Percentiles rank a stretch among this genome's conserved stretches.
phyloP scores from a whole-genome alignment of 2,113 vertebrate genomes.

The Tylochromis polylepis region DNA sequence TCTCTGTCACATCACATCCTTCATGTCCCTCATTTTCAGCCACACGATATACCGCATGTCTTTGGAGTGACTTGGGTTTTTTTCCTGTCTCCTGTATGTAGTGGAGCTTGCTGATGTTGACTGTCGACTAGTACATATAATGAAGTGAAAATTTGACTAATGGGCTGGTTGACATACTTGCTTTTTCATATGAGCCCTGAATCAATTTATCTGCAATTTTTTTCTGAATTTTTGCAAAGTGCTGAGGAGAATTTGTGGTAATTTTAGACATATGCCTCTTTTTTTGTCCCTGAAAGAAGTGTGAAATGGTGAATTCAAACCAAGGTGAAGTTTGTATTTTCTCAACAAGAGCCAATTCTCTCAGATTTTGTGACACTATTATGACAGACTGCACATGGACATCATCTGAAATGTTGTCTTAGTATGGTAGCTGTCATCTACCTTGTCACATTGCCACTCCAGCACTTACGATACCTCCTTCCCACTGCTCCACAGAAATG shows the following conservation, averaged over 20 bases:
- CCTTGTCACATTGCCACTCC: conserved; percentile 19
- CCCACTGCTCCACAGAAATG: conserved; percentile 10
- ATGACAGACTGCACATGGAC: conserved; percentile 15
- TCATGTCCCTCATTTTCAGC: background rate
- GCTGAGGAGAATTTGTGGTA: background rate
- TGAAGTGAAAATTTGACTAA: conserved; percentile 63
- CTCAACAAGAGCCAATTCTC: background rate
- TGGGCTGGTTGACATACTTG: conserved; percentile 54
- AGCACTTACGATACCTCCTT: background rate
- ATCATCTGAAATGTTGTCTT: conserved; percentile 24
- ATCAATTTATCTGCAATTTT: conserved; percentile 55
- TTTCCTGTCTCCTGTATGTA: conserved; percentile 9
- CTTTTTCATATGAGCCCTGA: conserved; percentile 60
- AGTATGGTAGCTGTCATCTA: conserved; percentile 6
- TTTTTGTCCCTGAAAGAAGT: background rate
- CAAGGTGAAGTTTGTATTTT: background rate
- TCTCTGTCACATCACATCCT: background rate
- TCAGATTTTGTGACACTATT: background rate
- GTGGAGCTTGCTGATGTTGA: conserved; percentile 27
- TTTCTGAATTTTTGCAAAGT: conserved; percentile 24
- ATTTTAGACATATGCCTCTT: background rate
- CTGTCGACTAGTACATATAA: conserved; percentile 54
- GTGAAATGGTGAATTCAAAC: background rate
- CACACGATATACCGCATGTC: background rate
- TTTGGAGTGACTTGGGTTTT: background rate